Evolutionary conservation across 2,113 vertebrate genomes (phyloP), one percentile per base, ranked within the genome.

Genomic region (Syngnathus floridae): DNA sequence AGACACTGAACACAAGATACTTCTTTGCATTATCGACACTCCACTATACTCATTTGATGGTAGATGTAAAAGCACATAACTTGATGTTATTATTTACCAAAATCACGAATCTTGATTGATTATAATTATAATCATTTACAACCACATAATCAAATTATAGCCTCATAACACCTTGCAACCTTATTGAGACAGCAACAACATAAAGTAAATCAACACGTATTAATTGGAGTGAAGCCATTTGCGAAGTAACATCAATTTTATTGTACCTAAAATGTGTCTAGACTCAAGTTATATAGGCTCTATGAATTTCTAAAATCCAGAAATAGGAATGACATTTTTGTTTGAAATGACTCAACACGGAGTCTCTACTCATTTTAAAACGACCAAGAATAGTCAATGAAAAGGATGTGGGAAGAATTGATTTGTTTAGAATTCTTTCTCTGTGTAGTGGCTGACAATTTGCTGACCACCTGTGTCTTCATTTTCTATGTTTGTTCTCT

Each of bases 241-340:
- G 35, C 14, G 13, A 17, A 16, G 54, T 16, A 35, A 31, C 26
- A 56, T 35, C 13, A 7, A 56, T 36, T 36, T 56, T 7, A 35
- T 36, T 13, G 26, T 17, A 35, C 26, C 26, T 56, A 14, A 56
- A 35, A 35, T 35, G 54, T 35, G 6, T 56, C 14, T 17, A 16
- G 31, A 56, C 14, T 56, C 12, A 17, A 56, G 54, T 56, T 22
- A 56, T 35, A 2, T 9, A 37, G 35, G 35, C 35, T 58, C 35
- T 36, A 37, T 19, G 16, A 58, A 37, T 58, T 37, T 16, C 1
- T 14, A 16, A 17, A 48, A 48, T 36, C 14, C 3, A 9, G 8
- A 58, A 58, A 58, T 36, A 57, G 55, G 55, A 41, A 22, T 14
- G 36, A n/a, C 17, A 59, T 21, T 60, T 41, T 43, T 61, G 14